These are phyloP conservation scores for Silvanus unidentatus DNA, from an alignment of 2,888 invertebrate genomes.

Conservation along the genomic window DNA sequence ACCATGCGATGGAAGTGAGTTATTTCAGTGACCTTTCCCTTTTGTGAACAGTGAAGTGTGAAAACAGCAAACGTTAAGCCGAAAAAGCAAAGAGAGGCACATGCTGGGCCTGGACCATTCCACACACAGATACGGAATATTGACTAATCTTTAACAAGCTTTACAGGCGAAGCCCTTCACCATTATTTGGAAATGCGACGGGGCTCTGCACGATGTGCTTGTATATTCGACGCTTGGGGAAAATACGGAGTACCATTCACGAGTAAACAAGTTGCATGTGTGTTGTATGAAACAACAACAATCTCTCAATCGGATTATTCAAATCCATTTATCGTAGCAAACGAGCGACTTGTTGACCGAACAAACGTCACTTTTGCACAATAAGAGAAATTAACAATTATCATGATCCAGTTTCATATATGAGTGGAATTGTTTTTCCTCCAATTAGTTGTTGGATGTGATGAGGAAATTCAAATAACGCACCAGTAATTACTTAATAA, in stretches of 20 bases:
- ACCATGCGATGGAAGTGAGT: neutral
- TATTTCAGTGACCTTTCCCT: conserved; percentile 3
- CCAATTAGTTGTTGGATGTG: too few relatives aligned
- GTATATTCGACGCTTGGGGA: too few relatives aligned
- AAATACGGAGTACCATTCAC: neutral
- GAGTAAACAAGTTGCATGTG: conserved; percentile 4
- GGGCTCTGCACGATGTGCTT: too few relatives aligned
- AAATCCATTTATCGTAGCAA: conserved; percentile 21
- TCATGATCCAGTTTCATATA: too few relatives aligned
- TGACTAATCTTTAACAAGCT: conserved; percentile 1
- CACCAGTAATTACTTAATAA: too few relatives aligned
- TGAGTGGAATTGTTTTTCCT: too few relatives aligned
- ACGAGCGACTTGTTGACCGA: conserved; percentile 22
- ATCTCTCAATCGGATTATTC: conserved; percentile 22
- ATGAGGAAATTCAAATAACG: too few relatives aligned
- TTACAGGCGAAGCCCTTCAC: neutral
- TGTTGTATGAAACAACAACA: conserved; percentile 18
- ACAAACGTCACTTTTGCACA: conserved; percentile 1
- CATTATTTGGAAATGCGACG: too few relatives aligned
- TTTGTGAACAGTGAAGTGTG: conserved; percentile 1
- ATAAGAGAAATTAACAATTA: too few relatives aligned
- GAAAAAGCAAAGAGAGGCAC: conserved; percentile 2
- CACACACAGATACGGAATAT: neutral
- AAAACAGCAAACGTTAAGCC: conserved; percentile 3
- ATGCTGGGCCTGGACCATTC: neutral